phyloP scores from a whole-genome alignment of 1,140 invertebrate genomes.

The Ctenoplectra terminalis region DNA sequence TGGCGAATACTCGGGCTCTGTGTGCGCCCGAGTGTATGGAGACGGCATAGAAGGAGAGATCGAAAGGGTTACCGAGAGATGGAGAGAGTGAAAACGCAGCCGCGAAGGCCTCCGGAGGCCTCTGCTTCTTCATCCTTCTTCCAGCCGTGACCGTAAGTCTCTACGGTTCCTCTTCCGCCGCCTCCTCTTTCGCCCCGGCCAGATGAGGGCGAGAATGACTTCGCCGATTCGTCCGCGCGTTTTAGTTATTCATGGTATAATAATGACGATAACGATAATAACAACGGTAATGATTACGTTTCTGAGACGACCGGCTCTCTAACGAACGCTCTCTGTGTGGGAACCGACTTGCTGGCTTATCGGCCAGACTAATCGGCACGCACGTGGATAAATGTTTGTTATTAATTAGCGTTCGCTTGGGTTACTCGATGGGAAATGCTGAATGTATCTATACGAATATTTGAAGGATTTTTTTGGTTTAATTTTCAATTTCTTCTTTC shows the following conservation, averaged over 20 bases:
- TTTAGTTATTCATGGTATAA: constrained; percentile 70
- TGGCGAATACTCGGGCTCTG: constrained; percentile 69
- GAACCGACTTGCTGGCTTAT: constrained; percentile 43
- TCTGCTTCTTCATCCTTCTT: constrained; percentile 45
- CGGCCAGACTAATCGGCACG: constrained; percentile 34
- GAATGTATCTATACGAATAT: not conserved
- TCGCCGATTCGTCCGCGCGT: constrained; percentile 62
- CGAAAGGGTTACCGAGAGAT: not conserved
- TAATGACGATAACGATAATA: constrained; percentile 71
- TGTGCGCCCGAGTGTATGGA: constrained; percentile 48
- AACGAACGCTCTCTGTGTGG: constrained; percentile 48
- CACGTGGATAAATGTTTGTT: constrained; percentile 48
- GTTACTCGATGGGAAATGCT: not conserved
- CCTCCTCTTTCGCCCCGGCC: not conserved
- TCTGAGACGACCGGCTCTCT: constrained; percentile 46
- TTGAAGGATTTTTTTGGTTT: not conserved
- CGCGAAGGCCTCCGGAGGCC: constrained; percentile 52
- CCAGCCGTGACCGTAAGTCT: constrained; percentile 33
- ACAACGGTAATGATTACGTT: constrained; percentile 68
- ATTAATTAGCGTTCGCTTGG: constrained; percentile 42
- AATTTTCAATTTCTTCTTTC: not conserved
- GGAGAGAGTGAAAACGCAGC: constrained; percentile 34
- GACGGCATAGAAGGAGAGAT: constrained; percentile 34
- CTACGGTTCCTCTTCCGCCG: constrained; percentile 20
- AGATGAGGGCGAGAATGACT: constrained; percentile 67